Evolutionary conservation across 2,888 invertebrate genomes (phyloP).

Genomic region (Tinea semifulvella): DNA sequence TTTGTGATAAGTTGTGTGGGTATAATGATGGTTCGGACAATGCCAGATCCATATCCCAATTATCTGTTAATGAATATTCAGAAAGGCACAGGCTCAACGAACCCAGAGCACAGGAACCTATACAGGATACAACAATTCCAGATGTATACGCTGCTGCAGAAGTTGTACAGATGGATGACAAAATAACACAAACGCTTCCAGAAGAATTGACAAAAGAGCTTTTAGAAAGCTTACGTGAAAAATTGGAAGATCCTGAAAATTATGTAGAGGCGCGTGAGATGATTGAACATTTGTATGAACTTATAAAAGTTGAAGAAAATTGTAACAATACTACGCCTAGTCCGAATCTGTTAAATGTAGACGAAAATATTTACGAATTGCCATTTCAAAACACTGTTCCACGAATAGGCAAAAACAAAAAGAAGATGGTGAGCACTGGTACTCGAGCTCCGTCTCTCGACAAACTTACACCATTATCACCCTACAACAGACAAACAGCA

Average conservation of each 20-base stretch:
- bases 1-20: conserved; percentile 51
- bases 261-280: conserved; percentile 79
- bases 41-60: conserved; percentile 66
- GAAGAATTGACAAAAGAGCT: conserved; percentile 80
- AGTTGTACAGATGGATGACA: conserved; percentile 58
- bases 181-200: conserved; percentile 75
- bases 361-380: conserved; percentile 72
- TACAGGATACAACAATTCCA: conserved; percentile 41
- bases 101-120: conserved; percentile 40
- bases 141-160: conserved; percentile 31
- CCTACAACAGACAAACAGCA: conserved; percentile 50
- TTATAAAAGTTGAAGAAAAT: conserved; percentile 76
- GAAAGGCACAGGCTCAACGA: conserved; percentile 69
- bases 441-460: conserved; percentile 69
- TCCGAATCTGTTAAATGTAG: conserved; percentile 25
- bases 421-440: conserved; percentile 61
- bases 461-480: conserved; percentile 58
- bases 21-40: conserved; percentile 61
- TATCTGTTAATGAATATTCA: conserved; percentile 70
- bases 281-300: conserved; percentile 79
- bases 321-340: conserved; percentile 59
- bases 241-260: conserved; percentile 75
- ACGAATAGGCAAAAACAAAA: conserved; percentile 46
- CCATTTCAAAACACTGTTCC: conserved; percentile 58
- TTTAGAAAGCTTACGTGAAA: conserved; percentile 71